These are phyloP conservation scores for Eupithecia exiguata DNA, from an alignment of 2,888 invertebrate genomes.

Conservation along the genomic window DNA sequence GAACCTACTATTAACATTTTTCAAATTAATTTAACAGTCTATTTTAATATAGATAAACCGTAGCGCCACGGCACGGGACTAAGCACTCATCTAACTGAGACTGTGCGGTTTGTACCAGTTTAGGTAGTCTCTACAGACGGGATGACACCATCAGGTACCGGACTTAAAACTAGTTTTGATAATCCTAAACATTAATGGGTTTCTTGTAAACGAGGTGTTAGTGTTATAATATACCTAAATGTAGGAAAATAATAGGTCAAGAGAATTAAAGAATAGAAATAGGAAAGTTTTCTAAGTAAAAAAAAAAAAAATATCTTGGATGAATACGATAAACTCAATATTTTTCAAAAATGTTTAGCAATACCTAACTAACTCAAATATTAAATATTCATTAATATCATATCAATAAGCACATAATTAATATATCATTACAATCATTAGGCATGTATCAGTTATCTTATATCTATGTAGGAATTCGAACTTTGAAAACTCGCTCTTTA, in stretches of 20 bases:
- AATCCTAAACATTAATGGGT: not conserved
- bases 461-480: not conserved
- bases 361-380: not conserved
- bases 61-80: not conserved
- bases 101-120: not conserved
- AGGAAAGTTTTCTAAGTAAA: not conserved
- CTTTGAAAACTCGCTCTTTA: not conserved
- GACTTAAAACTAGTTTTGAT: constrained; percentile 25
- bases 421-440: not conserved
- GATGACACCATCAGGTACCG: constrained; percentile 26
- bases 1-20: too few relatives aligned
- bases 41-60: not conserved
- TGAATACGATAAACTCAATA: too few relatives aligned
- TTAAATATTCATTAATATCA: not conserved
- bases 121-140: not conserved
- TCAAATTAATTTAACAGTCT: not conserved
- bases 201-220: not conserved
- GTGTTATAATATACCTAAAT: not conserved
- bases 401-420: not conserved
- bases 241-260: not conserved
- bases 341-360: not conserved
- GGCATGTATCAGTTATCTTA: too few relatives aligned
- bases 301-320: not conserved
- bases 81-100: not conserved
- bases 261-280: not conserved